phyloP scores from a whole-genome alignment of 23 tunicate genomes.

The Clavelina lepadiformis region DNA sequence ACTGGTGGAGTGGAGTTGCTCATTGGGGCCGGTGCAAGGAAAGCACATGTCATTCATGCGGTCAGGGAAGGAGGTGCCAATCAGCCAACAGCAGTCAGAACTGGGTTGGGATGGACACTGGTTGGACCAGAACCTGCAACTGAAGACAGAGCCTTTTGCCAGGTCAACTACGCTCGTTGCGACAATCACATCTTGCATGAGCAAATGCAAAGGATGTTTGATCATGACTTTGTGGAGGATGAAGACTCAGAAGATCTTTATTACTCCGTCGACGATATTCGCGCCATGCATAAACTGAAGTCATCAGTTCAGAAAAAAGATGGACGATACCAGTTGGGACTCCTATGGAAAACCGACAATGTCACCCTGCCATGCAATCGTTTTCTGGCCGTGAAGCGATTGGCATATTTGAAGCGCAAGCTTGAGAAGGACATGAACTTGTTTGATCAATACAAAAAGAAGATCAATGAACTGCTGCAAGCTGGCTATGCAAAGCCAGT shows the following conservation, averaged over 20 bases:
- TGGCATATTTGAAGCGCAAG: slow-evolving; percentile 5
- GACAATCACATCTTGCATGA: too few relatives aligned
- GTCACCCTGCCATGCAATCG: slow-evolving; percentile 16
- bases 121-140: not conserved
- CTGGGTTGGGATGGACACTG: slow-evolving; percentile 2
- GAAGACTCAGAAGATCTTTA: not conserved
- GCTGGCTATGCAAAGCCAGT: slow-evolving; percentile 8
- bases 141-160: not conserved
- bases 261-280: slow-evolving; percentile 4
- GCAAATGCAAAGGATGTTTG: slow-evolving; percentile 12
- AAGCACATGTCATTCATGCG: not conserved
- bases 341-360: slow-evolving; percentile 25
- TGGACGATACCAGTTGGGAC: slow-evolving; percentile 17
- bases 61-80: not conserved
- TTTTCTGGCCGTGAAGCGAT: slow-evolving; percentile 12
- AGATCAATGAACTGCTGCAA: slow-evolving; percentile 5
- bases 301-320: slow-evolving; percentile 2
- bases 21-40: slow-evolving; percentile 3
- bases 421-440: not conserved
- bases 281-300: slow-evolving; percentile 3
- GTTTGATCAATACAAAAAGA: not conserved
- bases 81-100: not conserved
- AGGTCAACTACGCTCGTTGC: not conserved
- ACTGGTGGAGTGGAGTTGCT: slow-evolving; percentile 4
- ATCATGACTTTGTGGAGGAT: slow-evolving; percentile 4